Evolutionary conservation across 2,113 vertebrate species (phyloP), one percentile per base, ranked within the genome.

Genomic region (Syngnathus typhle): DNA sequence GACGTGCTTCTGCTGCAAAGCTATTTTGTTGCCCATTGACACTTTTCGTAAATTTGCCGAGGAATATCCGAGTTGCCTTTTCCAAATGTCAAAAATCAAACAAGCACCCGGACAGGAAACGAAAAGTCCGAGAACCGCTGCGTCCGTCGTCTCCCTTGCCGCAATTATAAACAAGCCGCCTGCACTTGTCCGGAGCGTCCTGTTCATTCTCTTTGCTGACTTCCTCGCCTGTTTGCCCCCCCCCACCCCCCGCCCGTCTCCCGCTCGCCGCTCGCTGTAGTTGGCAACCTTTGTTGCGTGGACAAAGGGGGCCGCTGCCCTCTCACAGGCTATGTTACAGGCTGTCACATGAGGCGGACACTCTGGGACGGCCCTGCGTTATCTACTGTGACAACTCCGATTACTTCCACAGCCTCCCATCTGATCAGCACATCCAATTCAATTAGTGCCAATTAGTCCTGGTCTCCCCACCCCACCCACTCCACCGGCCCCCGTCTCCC

Each of bases 381-480:
- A 91, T 91, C 87, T 90, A 78, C 87, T 91, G 88, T 91, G 90
- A 90, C 89, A 91, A 89, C 89, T 89, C 87, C 78, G 83, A 91
- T 92, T 91, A 91, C 87, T 88, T 91, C 90, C 89, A 89, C 83
- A 72, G 86, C 84, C 89, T 88, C 87, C 88, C 82, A 90, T 91
- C 90, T 91, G 88, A 89, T 88, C 90, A 81, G 87, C 87, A 91
- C 87, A 88, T 91, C 90, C 88, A 90, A 85, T 88, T 91, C 90
- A 92, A 91, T 91, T 91, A 91, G 84, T 88, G 80, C 79, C 85
- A 90, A 91, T 92, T 91, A 92, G 90, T 91, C 80, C 86, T 87
- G 83, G 79, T 88, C 81, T 68, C 43, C 67, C 69, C 68, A 65
- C 13, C 37, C 39, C 27, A 32, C 27, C 41, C 47, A 62, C n/a